These are phyloP conservation scores for Eptatretus burgeri DNA, from an alignment of 2,113 vertebrate genomes.

Conservation along the genomic window DNA sequence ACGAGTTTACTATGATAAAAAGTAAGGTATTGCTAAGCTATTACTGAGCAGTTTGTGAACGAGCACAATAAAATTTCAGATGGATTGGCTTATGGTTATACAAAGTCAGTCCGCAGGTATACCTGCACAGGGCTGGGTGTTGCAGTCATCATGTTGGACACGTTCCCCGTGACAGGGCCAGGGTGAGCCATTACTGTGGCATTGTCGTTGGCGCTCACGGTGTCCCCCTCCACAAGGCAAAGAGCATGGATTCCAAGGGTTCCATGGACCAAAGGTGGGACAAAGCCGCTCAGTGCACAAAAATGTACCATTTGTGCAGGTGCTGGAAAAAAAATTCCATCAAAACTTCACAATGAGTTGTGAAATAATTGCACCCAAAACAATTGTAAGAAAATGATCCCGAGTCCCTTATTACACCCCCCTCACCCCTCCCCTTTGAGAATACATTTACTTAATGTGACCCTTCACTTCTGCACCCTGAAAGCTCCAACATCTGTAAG, in stretches of 20 bases:
- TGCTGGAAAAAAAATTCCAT: slow-evolving; percentile 15
- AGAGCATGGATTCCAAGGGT: slow-evolving; percentile 31
- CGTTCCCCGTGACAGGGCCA: slow-evolving; percentile 16
- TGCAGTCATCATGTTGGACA: slow-evolving; percentile 10
- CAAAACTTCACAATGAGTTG: no score
- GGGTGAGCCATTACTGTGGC: slow-evolving; percentile 12
- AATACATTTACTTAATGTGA: no score
- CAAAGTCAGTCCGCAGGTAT: no score
- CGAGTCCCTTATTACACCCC: no score
- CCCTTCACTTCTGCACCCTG: no score
- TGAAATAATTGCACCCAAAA: no score
- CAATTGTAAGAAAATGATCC: no score
- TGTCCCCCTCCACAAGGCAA: slow-evolving; percentile 25
- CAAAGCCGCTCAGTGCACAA: slow-evolving; percentile 21
- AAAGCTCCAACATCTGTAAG: no score
- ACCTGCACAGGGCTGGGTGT: slow-evolving; percentile 10
- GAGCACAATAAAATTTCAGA: background rate
- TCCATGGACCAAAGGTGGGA: slow-evolving; percentile 29
- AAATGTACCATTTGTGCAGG: slow-evolving; percentile 33
- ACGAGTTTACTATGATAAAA: no score
- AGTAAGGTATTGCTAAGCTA: no score
- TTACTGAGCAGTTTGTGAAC: no score
- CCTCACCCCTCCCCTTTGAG: no score
- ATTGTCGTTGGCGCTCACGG: slow-evolving; percentile 19
- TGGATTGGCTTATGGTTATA: slow-evolving; percentile 18